Percentiles rank a stretch among this genome's conserved stretches.
Conservation (phyloP, 2,888 invertebrate species). For the Philereme transversata region DNA sequence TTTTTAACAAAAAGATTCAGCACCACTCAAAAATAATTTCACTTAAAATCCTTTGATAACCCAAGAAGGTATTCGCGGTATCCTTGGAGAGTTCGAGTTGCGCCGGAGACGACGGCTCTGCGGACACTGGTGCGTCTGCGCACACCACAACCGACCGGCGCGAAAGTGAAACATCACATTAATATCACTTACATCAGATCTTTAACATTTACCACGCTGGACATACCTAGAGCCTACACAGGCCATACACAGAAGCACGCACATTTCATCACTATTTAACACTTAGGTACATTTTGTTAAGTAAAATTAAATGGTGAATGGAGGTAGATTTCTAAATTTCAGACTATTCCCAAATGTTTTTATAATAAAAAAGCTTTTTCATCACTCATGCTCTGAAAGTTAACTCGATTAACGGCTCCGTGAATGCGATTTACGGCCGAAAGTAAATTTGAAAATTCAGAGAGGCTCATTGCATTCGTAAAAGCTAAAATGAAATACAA, state of each 20-base stretch:
- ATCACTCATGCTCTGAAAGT: no score
- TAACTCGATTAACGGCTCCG: no score
- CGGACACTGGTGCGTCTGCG: constrained; percentile 55
- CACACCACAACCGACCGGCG: constrained; percentile 49
- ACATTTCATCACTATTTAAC: constrained; percentile 1
- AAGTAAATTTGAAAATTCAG: no score
- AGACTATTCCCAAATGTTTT: no score
- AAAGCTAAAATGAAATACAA: no score
- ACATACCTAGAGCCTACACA: constrained; percentile 44
- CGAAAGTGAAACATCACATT: constrained; percentile 75
- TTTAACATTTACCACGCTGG: constrained; percentile 66
- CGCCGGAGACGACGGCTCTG: constrained; percentile 66
- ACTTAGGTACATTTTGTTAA: no score
- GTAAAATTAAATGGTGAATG: no score
- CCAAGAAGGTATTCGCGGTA: constrained; percentile 40
- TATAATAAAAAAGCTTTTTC: no score
- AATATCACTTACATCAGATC: constrained; percentile 72
- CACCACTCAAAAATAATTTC: constrained; percentile 21
- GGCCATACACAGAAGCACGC: constrained; percentile 17
- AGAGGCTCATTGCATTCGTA: no score
- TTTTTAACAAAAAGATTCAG: constrained; percentile 9
- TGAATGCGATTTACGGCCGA: no score
- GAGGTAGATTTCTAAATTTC: no score
- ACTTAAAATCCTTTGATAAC: constrained; percentile 26
- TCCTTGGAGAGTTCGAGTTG: constrained; percentile 54